Evolutionary conservation across 2,113 vertebrate genomes (phyloP).

Genomic region (Prinia subflava): DNA sequence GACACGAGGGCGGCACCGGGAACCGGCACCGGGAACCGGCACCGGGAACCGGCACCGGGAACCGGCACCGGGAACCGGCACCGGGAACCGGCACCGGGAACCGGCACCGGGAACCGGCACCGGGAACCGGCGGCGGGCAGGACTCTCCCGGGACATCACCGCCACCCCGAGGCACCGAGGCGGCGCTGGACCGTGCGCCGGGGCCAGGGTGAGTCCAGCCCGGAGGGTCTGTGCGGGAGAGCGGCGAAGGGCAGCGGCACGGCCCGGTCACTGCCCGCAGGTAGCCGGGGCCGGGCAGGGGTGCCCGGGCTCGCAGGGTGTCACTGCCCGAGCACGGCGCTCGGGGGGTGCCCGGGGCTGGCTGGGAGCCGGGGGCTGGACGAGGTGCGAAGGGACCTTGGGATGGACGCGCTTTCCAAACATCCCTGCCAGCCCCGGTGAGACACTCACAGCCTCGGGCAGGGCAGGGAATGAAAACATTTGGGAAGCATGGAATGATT

Average conservation of each 20-base stretch:
- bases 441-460: not conserved
- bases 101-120: not conserved
- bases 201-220: not conserved
- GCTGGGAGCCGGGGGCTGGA: not conserved
- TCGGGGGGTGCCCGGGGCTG: not conserved
- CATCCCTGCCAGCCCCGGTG: not conserved
- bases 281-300: not conserved
- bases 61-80: not conserved
- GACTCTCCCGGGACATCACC: not conserved
- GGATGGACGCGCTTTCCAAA: not conserved
- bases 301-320: too few relatives aligned
- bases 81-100: too few relatives aligned
- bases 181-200: not conserved
- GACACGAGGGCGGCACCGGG: not conserved
- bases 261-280: not conserved
- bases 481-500: not conserved
- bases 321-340: too few relatives aligned
- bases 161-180: not conserved
- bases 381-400: accelerated
- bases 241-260: not conserved
- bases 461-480: not conserved
- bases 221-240: not conserved
- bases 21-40: not conserved
- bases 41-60: not conserved
- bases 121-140: not conserved